These are phyloP conservation scores for Euplexia lucipara DNA, from an alignment of 2,888 invertebrate genomes.

Conservation along the genomic window DNA sequence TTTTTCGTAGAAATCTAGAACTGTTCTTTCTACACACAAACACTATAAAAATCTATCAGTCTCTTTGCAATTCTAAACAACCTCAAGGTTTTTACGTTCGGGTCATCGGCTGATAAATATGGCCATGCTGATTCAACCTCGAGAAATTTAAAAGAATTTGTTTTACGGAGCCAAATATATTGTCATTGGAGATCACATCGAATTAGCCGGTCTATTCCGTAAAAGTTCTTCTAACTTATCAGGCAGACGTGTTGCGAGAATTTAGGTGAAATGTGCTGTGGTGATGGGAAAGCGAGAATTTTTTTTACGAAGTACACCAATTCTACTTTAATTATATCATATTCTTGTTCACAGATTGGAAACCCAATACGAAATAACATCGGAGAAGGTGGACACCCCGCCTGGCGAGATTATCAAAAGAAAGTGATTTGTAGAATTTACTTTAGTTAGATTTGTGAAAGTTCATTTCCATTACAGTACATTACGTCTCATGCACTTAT, in stretches of 20 bases:
- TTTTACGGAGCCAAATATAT: conserved; percentile 18
- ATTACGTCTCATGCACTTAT: conserved; percentile 9
- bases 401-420: conserved; percentile 75
- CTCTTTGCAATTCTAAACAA: conserved; percentile 69
- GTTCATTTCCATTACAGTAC: conserved; percentile 5
- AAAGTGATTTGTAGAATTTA: conserved; percentile 65
- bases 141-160: conserved; percentile 15
- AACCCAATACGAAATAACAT: conserved; percentile 82
- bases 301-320: too few relatives aligned
- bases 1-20: conserved; percentile 1
- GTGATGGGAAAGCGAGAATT: too few relatives aligned
- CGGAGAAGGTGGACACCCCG: conserved; percentile 80
- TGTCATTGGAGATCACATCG: conserved; percentile 29
- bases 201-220: too few relatives aligned
- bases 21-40: neutral
- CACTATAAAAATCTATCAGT: conserved; percentile 50
- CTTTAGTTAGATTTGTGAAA: neutral
- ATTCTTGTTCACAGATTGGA: conserved; percentile 76
- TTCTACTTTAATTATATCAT: neutral
- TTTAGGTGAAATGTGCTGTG: too few relatives aligned
- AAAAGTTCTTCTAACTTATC: too few relatives aligned
- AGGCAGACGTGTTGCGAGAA: too few relatives aligned
- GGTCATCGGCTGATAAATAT: conserved; percentile 69
- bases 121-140: conserved; percentile 28
- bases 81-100: conserved; percentile 68